Base-by-base conservation (phyloP, 2,888 invertebrate genomes). In the Drosophila recens region DNA sequence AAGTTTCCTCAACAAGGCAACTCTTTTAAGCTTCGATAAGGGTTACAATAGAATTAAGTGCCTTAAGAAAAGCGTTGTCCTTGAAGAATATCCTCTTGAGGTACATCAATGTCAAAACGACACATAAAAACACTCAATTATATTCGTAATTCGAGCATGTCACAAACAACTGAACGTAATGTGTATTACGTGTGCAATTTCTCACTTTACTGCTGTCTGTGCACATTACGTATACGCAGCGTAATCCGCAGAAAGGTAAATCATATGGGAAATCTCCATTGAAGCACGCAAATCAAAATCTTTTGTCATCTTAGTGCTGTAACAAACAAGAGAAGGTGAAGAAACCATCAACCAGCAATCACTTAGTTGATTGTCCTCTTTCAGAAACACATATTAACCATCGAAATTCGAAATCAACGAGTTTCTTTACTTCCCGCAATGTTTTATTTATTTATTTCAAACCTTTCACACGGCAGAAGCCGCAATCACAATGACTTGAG, bases 391-490 rank as follows among this genome's bases (percentile, higher is more conserved):
- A 30, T 64, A 51, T 53, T 62, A 52, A 38, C 38, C 51, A 48
- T 13, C 48, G 36, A 20, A 58, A 46, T 33, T 58, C 3, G 42
- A 59, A 38, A 17, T 57, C 42, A 52, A 56, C 58, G 46, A 10
- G 30, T 57, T 8, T 17, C 34, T 48, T 45, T 48, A 45, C 46
- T 61, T 62, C 33, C 23, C 36, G 33, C 62, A 69, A 66, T 74
- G 62, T 64, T 66, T 74, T 79, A 53, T 72, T 77, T 71, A 63
- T 81, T 75, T 69, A 75, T 68, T 56, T 33, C 51, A 59, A 66
- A 62, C 65, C 53, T 64, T 85, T 81, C 61, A 67, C 75, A 66
- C 69, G 62, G 52, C 61, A 51, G 38, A 61, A 56, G 61, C 64
- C 58, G 34, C 54, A 76, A 68, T 68, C 62, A 62, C 42, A 79